A percentile compares a stretch with the other conserved stretches of the same genome.
Evolutionary conservation across 1,140 invertebrate genomes (phyloP).

Genomic region (Tetragnatha versicolor): DNA sequence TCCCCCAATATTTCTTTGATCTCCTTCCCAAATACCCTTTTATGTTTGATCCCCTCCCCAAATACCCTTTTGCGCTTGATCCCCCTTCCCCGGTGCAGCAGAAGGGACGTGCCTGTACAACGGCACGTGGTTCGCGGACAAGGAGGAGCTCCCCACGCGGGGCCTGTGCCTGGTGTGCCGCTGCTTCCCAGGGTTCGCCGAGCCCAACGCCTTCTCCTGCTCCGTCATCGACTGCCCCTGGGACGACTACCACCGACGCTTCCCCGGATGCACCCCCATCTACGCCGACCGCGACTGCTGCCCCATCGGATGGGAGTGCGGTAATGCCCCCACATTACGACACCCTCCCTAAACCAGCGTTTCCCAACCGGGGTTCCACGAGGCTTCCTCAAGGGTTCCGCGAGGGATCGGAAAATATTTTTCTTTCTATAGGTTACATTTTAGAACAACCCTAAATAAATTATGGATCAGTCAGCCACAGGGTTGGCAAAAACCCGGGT

Average conservation of each 20-base stretch:
- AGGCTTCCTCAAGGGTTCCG: too few species aligned
- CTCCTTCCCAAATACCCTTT: too few species aligned
- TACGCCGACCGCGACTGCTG: constrained; percentile 51
- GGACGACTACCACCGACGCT: constrained; percentile 46
- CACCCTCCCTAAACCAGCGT: too few species aligned
- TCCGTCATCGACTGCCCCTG: constrained; percentile 47
- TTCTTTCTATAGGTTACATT: too few species aligned
- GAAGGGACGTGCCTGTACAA: constrained; percentile 30
- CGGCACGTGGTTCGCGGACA: constrained; percentile 32
- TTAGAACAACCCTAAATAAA: too few species aligned
- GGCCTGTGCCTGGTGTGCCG: constrained; percentile 35
- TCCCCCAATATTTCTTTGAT: too few species aligned
- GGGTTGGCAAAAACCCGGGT: too few species aligned
- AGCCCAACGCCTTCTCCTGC: constrained; percentile 47
- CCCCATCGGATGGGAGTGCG: constrained; percentile 52
- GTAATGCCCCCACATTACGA: too few species aligned
- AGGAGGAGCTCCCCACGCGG: constrained; percentile 18
- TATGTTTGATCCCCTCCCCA: too few species aligned
- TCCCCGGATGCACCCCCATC: constrained; percentile 47
- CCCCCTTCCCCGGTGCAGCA: background rate
- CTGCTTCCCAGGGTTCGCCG: constrained; percentile 25
- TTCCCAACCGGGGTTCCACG: too few species aligned
- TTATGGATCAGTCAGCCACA: too few species aligned
- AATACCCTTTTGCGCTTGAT: background rate
- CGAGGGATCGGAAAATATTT: too few species aligned